Percentiles rank a stretch among this genome's conserved stretches.
phyloP scores from a whole-genome alignment of 2,888 invertebrate genomes.

The Agrochola lota region DNA sequence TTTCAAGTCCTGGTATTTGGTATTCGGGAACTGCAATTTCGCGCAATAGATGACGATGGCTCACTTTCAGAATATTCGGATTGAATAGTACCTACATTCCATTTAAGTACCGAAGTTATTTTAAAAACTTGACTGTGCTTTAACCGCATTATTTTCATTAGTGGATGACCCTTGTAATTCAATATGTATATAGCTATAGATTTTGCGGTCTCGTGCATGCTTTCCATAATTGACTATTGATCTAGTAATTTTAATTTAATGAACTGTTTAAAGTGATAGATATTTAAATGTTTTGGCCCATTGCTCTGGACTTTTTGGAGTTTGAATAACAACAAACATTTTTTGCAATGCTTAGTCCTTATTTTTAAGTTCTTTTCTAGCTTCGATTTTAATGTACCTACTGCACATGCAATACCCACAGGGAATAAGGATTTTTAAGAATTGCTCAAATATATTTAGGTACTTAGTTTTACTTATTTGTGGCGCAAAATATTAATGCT shows the following conservation, averaged over 20 bases:
- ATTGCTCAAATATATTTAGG: not conserved
- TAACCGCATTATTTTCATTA: not conserved
- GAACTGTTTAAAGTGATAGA: not conserved
- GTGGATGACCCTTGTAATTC: not conserved
- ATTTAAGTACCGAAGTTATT: not conserved
- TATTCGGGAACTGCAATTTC: not conserved
- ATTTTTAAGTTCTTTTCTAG: not conserved
- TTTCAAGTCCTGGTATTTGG: not conserved
- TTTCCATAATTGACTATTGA: not conserved
- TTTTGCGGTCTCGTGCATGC: not conserved
- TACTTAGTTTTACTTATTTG: not conserved
- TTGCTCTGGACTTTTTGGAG: not conserved
- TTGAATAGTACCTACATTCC: not conserved
- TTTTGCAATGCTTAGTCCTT: not conserved
- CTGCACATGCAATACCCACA: not conserved
- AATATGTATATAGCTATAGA: too few species aligned
- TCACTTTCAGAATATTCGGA: not conserved
- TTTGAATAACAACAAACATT: not conserved
- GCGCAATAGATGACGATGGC: too few species aligned
- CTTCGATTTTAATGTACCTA: not conserved
- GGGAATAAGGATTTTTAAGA: too few species aligned
- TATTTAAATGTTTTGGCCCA: not conserved
- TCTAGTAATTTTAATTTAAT: not conserved
- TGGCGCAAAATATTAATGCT: not conserved
- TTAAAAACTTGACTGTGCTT: not conserved